Evolutionary conservation across 1,140 invertebrate genomes (phyloP), one percentile per base, ranked within the genome.

Genomic region (Drosophila sp.): DNA sequence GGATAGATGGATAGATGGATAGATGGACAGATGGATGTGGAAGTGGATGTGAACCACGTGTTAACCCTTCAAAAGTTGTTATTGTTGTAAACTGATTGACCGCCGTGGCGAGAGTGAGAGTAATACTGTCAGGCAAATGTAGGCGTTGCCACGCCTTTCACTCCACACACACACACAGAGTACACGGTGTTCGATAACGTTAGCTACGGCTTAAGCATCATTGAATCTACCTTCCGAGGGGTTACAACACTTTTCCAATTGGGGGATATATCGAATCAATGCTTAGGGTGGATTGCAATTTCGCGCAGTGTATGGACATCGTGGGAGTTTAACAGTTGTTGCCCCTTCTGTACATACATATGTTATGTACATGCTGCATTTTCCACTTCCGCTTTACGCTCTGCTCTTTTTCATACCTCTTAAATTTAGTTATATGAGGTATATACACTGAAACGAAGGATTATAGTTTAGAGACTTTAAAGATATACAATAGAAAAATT

Each of bases 71-170:
- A 87, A 29, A 78, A 65, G 46, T 78, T 75, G 81, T 78, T 65
- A 87, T 86, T 83, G 69, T 79, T 77, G 79, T 78, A 76, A 79
- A 65, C 83, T 81, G 76, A 87, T 87, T 75, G 83, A 69, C 71
- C 82, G 63, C 56, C 63, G 43, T 61, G 61, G 16, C 53, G 14
- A 45, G 48, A 13, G 36, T 6, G 40, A 51, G 62, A 51, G 62
- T 38, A 13, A 13, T 8, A 0, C 21, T 48, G 45, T 48, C 38
- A 14, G 18, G 29, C 13, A 58, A 65, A 65, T 34, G 25, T 41
- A 38, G 46, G 64, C 54, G 54, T 59, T 18, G 21, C 45, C 46
- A 16, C 56, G 50, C 56, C 56, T 32, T n/a, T 13, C n/a, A 57
- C 36, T 7, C 14, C 16, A 7, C 27, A 40, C 43, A 2, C 25